A percentile compares a stretch with the other conserved stretches of the same genome.
Evolutionary conservation across 2,888 invertebrate genomes (phyloP).

Genomic region (Dryocosmus kuriphilus): DNA sequence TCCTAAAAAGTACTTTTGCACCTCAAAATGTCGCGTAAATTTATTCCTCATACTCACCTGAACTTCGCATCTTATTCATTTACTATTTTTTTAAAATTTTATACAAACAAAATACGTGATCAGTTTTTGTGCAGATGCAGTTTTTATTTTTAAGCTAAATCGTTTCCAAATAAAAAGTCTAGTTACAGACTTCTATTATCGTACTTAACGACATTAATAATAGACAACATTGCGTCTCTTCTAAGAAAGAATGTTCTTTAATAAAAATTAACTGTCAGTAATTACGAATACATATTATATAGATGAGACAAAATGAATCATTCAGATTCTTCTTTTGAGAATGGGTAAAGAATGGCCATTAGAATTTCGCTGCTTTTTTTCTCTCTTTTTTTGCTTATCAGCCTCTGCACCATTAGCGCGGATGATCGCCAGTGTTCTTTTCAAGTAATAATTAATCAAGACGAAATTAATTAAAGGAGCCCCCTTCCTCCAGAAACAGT

Average conservation of each 20-base stretch:
- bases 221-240: too few relatives aligned
- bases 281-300: too few relatives aligned
- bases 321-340: not conserved
- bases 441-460: constrained; percentile 34
- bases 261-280: too few relatives aligned
- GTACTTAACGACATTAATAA: too few relatives aligned
- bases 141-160: too few relatives aligned
- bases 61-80: not conserved
- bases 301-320: not conserved
- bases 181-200: too few relatives aligned
- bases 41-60: not conserved
- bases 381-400: constrained; percentile 19
- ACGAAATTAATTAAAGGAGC: constrained; percentile 26
- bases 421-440: constrained; percentile 18
- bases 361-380: constrained; percentile 4
- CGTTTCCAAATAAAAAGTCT: too few relatives aligned
- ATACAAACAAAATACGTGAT: not conserved
- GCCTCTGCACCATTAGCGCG: constrained; percentile 17
- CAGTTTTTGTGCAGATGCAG: not conserved
- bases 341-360: constrained; percentile 1
- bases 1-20: constrained; percentile 56
- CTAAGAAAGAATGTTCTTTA: too few relatives aligned
- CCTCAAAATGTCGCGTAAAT: not conserved
- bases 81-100: not conserved
- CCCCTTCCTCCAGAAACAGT: not conserved